Percentiles rank a stretch among this genome's conserved stretches.
Conservation (phyloP, 2,797 vertebrate species). For the Lophura swinhoii region DNA sequence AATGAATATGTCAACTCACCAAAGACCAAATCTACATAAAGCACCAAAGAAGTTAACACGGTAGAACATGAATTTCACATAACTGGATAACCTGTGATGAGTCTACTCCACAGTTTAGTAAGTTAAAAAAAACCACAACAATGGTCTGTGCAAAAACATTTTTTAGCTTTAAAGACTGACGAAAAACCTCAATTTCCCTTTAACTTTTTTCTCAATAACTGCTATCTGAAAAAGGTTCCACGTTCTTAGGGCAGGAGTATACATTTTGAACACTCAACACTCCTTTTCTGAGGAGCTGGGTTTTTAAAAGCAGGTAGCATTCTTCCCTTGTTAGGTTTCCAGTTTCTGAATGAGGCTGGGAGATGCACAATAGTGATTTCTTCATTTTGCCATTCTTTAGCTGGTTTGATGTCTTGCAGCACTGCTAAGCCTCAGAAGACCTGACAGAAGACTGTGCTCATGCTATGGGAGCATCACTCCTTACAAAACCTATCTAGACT, state of each 20-base stretch:
- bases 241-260: background rate
- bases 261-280: background rate
- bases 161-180: background rate
- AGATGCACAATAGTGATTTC: background rate
- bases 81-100: background rate
- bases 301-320: background rate
- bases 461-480: background rate
- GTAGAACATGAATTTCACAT: background rate
- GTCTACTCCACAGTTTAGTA: background rate
- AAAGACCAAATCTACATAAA: background rate
- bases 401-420: background rate
- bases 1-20: background rate
- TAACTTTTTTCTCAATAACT: background rate
- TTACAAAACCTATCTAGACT: background rate
- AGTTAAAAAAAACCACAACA: background rate
- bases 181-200: background rate
- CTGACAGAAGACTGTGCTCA: background rate
- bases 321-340: background rate
- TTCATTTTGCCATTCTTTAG: background rate
- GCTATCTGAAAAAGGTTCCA: background rate
- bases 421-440: background rate
- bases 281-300: background rate
- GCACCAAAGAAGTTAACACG: background rate
- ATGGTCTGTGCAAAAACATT: background rate
- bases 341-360: background rate